phyloP scores from a whole-genome alignment of 2,888 invertebrate species.

The Drosophila peninsularis region DNA sequence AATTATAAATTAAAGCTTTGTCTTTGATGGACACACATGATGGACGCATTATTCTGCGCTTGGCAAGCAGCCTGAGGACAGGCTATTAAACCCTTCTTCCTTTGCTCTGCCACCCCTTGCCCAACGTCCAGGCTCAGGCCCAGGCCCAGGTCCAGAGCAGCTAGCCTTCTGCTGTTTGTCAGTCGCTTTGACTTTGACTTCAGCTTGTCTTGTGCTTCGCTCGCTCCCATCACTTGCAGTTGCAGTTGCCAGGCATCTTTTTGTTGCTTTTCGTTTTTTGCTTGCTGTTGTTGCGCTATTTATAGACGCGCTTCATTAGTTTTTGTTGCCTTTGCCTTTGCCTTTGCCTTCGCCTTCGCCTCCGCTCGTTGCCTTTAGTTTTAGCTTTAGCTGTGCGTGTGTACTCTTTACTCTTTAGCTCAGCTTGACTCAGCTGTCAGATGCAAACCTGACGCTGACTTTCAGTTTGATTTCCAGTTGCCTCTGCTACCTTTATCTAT shows the following conservation, averaged over 20 bases:
- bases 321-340: constrained; percentile 29
- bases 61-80: background rate
- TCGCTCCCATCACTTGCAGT: constrained; percentile 39
- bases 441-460: constrained; percentile 40
- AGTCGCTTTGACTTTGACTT: constrained; percentile 42
- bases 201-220: constrained; percentile 28
- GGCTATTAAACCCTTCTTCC: constrained; percentile 1
- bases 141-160: too few species aligned
- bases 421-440: constrained; percentile 43
- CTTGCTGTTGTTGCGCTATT: constrained; percentile 51
- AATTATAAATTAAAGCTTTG: background rate
- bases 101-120: background rate
- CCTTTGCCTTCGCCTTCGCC: background rate
- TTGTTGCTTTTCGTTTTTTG: constrained; percentile 12
- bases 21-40: background rate
- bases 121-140: background rate
- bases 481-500: constrained; percentile 17
- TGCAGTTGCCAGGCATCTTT: constrained; percentile 27
- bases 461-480: constrained; percentile 21
- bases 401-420: constrained; percentile 20
- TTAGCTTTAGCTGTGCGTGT: constrained; percentile 6
- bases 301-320: constrained; percentile 61
- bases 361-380: background rate
- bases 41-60: background rate
- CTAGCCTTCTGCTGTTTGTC: constrained; percentile 34